phyloP scores from a whole-genome alignment of 2,888 invertebrate species.

The Coelinius sp. region DNA sequence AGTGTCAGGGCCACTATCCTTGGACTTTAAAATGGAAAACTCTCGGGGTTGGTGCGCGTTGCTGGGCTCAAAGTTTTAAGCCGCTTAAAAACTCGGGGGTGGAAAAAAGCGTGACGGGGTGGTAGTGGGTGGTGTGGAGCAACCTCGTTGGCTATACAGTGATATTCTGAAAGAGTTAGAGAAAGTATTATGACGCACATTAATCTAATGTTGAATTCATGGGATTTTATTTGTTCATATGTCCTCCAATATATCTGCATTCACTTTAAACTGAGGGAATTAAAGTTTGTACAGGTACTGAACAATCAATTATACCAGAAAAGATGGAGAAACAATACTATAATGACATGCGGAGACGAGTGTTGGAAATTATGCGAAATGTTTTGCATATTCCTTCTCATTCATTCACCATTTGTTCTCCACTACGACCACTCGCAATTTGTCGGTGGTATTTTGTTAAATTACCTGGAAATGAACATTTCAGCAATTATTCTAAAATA shows the following conservation, averaged over 20 bases:
- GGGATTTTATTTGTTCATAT: constrained; percentile 11
- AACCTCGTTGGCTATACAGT: neutral
- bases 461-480: constrained; percentile 10
- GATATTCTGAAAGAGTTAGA: neutral
- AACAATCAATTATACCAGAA: constrained; percentile 27
- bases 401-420: neutral
- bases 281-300: neutral
- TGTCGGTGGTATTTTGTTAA: constrained; percentile 1
- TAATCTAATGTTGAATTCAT: constrained; percentile 20
- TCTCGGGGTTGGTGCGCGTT: neutral
- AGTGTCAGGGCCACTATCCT: neutral
- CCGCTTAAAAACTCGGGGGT: constrained; percentile 34
- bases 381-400: constrained; percentile 1
- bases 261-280: neutral
- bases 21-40: constrained; percentile 19
- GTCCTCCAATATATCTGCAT: neutral
- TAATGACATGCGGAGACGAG: neutral
- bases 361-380: constrained; percentile 8
- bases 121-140: neutral
- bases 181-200: constrained; percentile 11
- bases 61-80: constrained; percentile 34
- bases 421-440: constrained; percentile 11
- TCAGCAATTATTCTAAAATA: neutral
- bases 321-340: constrained; percentile 2
- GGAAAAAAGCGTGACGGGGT: neutral